Conservation (phyloP, 2,888 invertebrate genomes). For the Drosophila neoperkinsi region DNA sequence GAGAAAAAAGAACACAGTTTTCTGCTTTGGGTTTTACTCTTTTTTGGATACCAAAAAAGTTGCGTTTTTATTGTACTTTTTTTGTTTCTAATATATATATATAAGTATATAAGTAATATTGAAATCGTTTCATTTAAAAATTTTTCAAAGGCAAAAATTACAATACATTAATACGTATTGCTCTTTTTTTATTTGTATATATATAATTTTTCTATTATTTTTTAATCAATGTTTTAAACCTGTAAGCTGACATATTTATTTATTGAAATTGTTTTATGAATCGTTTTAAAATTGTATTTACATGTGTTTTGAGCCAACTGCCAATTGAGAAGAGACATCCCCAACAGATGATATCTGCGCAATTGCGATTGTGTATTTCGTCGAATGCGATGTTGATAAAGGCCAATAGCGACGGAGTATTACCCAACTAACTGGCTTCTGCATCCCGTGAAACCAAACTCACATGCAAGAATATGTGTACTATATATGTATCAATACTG, state of each 20-base stretch:
- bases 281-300: background rate
- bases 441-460: background rate
- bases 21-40: conserved; percentile 60
- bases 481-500: background rate
- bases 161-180: conserved; percentile 34
- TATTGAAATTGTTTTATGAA: background rate
- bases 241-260: background rate
- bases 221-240: background rate
- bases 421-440: background rate
- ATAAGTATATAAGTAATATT: conserved; percentile 56
- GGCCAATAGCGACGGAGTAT: too few relatives aligned
- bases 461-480: background rate
- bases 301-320: background rate
- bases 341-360: background rate
- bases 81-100: conserved; percentile 48
- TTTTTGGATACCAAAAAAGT: conserved; percentile 76
- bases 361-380: background rate
- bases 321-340: background rate
- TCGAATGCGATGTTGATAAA: background rate
- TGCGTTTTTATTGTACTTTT: conserved; percentile 67
- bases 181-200: background rate
- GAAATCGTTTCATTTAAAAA: conserved; percentile 68
- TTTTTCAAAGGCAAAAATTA: conserved; percentile 74
- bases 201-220: background rate
- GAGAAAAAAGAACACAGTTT: background rate